Evolutionary conservation across 2,797 vertebrate genomes (phyloP), one percentile per base, ranked within the genome.

Genomic region (Crax fasciolata): DNA sequence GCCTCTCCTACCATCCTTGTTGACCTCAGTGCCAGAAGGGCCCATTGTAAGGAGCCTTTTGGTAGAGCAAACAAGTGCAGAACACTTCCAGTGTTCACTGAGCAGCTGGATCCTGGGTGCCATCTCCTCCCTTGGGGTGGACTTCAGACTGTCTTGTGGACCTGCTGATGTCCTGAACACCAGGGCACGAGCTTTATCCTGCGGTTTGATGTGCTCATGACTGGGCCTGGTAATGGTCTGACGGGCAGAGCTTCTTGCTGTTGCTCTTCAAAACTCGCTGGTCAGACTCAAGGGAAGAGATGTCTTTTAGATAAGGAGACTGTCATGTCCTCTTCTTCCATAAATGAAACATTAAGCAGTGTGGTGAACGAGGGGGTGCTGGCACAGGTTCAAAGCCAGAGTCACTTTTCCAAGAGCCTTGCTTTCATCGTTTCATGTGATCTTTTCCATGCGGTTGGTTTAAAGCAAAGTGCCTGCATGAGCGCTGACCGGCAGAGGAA

Each of bases 371-470:
- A 13, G 27, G 43, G 61, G 62, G 54, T 24, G 19, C 11, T 28
- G 65, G 24, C 28, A 0, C 12, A 18, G 52, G 27, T 78, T 88
- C 63, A 58, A 17, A 82, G 67, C 71, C 76, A 48, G n/a, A 46
- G 30, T 16, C 2, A 9, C 44, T 86, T 94, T 89, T 61, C 94
- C 66, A n/a, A 57, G 66, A 78, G 39, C 19, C 21, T 83, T 71
- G 65, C 41, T 92, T 72, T 84, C 0, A 0, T 38, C 1, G 1
- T 49, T 58, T 73, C 39, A 1, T 0, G 1, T 72, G 82, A 81
- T 44, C 79, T 78, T 73, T 84, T 81, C 87, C 0, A 0, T 59
- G 57, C 79, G 43, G 66, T 51, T 81, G 73, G 63, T 39, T n/a
- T 44, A 44, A 52, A 86, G 68, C 51, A 27, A 57, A 86, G 82